Evolutionary conservation across 2,888 invertebrate genomes (phyloP), one percentile per base, ranked within the genome.

Genomic region (Caradrina clavipalpis): DNA sequence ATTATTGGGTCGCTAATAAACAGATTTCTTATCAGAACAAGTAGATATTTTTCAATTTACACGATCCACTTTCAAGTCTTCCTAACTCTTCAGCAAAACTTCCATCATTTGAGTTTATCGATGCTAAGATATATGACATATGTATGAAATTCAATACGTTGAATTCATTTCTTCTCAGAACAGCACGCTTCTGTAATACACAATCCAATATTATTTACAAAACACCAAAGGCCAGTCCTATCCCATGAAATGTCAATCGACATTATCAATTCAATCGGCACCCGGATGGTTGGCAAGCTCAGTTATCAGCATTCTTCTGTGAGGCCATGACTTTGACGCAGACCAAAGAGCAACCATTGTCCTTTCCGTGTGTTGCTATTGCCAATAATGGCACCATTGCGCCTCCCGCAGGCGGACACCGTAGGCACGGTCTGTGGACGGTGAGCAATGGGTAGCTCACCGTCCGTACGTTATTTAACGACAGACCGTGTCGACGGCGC

Each of bases 331-430:
- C 80, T 81, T 82, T 82, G 81, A 78, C 82, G 55, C 64, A 53
- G 72, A 75, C 58, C 82, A 75, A 70, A 73, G 79, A 79, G 58
- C 82, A 53, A 8, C 26, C 73, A 82, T 78, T 82, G 79, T 84
- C 72, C 75, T 62, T 58, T 57, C 70, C 53, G 42, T 42, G 61
- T 70, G 60, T 66, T 63, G 79, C 53, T 59, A 21, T 62, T 59
- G n/a, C n/a, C n/a, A n/a, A n/a, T n/a, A n/a, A n/a, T n/a, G n/a
- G n/a, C n/a, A n/a, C n/a, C n/a, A n/a, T n/a, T n/a, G n/a, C n/a
- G n/a, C n/a, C n/a, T n/a, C n/a, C n/a, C n/a, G n/a, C n/a, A n/a
- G n/a, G n/a, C n/a, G n/a, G n/a, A n/a, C n/a, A n/a, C n/a, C n/a
- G n/a, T n/a, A n/a, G n/a, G n/a, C n/a, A n/a, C n/a, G n/a, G n/a